A percentile compares a stretch with the other conserved stretches of the same genome.
phyloP scores from a whole-genome alignment of 2,888 invertebrate species.

The Ophioninae sp. region DNA sequence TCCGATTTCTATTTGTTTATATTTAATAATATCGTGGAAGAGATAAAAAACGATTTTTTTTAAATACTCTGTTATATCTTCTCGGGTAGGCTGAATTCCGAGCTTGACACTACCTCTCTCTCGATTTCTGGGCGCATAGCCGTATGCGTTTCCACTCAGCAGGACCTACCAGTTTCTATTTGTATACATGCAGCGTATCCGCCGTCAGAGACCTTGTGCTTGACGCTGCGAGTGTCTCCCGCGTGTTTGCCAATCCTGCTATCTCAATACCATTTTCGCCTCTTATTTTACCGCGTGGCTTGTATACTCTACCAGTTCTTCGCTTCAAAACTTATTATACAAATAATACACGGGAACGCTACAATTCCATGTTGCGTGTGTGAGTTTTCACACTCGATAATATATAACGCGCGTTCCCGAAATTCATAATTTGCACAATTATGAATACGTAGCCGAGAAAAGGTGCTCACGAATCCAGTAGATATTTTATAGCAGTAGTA shows the following conservation, averaged over 20 bases:
- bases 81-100: slow-evolving; percentile 75
- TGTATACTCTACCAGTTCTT: background rate
- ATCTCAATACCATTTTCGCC: slow-evolving; percentile 39
- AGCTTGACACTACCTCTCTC: slow-evolving; percentile 67
- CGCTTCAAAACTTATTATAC: slow-evolving; percentile 34
- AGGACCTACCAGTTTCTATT: slow-evolving; percentile 79
- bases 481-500: background rate
- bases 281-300: slow-evolving; percentile 28
- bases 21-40: too few species aligned
- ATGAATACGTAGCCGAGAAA: background rate
- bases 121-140: slow-evolving; percentile 63
- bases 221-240: slow-evolving; percentile 41
- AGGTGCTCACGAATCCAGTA: background rate
- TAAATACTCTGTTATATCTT: background rate
- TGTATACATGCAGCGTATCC: slow-evolving; percentile 72
- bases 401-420: background rate
- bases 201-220: slow-evolving; percentile 56
- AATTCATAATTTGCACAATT: slow-evolving; percentile 9
- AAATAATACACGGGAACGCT: slow-evolving; percentile 24
- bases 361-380: background rate
- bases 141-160: slow-evolving; percentile 54
- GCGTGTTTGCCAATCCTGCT: slow-evolving; percentile 55
- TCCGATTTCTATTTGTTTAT: too few species aligned
- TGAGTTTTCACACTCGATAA: background rate
- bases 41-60: background rate